phyloP scores from a whole-genome alignment of 2,113 vertebrate genomes.

The Erythrolamprus reginae region DNA sequence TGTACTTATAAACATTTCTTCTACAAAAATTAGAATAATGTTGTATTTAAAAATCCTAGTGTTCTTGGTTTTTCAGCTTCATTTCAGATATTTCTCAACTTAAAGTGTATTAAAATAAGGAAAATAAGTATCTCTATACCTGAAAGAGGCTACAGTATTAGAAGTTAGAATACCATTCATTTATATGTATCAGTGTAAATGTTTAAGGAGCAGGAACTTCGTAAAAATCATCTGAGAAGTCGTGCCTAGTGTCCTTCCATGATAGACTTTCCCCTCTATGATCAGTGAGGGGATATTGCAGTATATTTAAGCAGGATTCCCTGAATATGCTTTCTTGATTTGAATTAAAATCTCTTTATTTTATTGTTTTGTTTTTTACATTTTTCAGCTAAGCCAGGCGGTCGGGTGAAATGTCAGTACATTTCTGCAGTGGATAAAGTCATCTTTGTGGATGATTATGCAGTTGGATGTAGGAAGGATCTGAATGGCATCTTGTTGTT shows the following conservation, averaged over 20 bases:
- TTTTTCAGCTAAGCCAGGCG: conserved; percentile 88
- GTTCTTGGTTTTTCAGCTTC: not conserved
- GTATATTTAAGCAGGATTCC: not conserved
- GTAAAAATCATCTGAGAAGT: not conserved
- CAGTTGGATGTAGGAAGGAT: conserved; percentile 97
- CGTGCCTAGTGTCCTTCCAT: not conserved
- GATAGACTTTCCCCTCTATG: not conserved
- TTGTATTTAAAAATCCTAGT: not conserved
- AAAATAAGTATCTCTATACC: not conserved
- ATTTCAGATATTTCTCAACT: not conserved
- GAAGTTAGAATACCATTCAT: not conserved
- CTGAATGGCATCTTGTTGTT: conserved; percentile 96
- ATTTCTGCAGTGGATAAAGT: conserved; percentile 98
- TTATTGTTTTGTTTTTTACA: conserved; percentile 20
- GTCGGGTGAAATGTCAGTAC: conserved; percentile 96
- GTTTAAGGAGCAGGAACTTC: not conserved
- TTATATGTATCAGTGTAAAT: not conserved
- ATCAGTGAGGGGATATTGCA: not conserved
- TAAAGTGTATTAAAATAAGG: not conserved
- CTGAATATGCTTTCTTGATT: not conserved
- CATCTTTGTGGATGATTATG: conserved; percentile 97
- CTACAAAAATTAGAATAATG: not conserved
- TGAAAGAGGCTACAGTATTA: not conserved
- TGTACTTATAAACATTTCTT: not conserved
- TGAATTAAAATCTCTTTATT: not conserved